phyloP scores from a whole-genome alignment of 2,888 invertebrate species.

The Erebia ligea region DNA sequence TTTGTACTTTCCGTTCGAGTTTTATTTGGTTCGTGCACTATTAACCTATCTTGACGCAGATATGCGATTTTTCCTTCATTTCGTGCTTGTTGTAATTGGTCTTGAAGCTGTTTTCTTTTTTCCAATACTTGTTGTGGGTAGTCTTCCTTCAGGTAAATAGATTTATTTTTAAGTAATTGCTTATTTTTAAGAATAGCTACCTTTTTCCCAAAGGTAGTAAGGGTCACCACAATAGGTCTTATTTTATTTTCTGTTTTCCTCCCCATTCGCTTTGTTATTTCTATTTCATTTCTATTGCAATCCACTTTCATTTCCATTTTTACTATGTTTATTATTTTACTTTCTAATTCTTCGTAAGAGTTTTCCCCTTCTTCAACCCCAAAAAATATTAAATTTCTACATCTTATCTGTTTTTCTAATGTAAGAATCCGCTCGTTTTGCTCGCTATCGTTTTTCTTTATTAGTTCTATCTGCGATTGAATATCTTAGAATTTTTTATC shows the following conservation, averaged over 20 bases:
- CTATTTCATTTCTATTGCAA: conserved; percentile 29
- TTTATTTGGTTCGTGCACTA: too few species aligned
- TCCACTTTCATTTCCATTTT: conserved; percentile 33
- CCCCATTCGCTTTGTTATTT: conserved; percentile 30
- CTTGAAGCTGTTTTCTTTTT: conserved; percentile 5
- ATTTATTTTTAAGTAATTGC: not conserved
- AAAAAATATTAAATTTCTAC: conserved; percentile 31
- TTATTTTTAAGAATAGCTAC: not conserved
- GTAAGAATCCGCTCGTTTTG: not conserved
- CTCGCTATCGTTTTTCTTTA: not conserved
- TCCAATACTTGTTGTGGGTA: conserved; percentile 11
- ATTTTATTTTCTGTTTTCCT: conserved; percentile 28
- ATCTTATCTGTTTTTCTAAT: conserved; percentile 2
- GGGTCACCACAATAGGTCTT: not conserved
- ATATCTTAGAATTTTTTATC: too few species aligned
- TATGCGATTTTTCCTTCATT: too few species aligned
- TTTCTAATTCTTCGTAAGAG: conserved; percentile 38
- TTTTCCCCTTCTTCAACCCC: conserved; percentile 39
- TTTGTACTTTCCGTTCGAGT: too few species aligned
- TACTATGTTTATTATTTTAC: conserved; percentile 46
- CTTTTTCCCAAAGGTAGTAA: not conserved
- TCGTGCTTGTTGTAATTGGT: too few species aligned
- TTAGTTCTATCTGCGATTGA: too few species aligned
- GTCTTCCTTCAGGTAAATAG: conserved; percentile 12
- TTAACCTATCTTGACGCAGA: too few species aligned